Percentiles rank a stretch among this genome's conserved stretches.
phyloP scores from a whole-genome alignment of 2,888 invertebrate genomes.

The Petrolisthes manimaculis region DNA sequence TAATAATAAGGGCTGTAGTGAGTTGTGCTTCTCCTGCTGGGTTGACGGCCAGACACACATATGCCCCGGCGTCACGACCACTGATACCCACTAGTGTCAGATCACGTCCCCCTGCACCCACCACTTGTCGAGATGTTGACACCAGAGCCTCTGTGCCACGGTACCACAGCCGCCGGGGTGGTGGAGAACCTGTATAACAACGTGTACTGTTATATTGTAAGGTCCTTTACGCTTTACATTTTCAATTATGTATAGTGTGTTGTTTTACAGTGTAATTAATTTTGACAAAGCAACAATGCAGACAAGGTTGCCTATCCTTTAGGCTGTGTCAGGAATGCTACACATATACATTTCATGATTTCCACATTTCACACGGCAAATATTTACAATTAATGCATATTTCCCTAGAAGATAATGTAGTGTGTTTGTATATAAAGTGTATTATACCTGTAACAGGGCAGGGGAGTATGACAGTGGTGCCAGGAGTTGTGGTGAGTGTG shows the following conservation, averaged over 20 bases:
- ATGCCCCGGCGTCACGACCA: conserved; percentile 44
- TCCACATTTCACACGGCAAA: no score
- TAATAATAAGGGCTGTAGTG: conserved; percentile 46
- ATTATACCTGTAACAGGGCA: conserved; percentile 72
- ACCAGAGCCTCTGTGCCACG: conserved; percentile 49
- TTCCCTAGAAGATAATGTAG: no score
- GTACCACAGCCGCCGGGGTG: conserved; percentile 56
- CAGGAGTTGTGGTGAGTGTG: conserved; percentile 69
- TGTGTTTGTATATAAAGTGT: background rate
- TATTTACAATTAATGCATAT: no score
- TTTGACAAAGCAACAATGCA: no score
- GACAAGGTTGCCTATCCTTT: no score
- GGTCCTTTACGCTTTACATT: no score
- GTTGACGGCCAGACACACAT: conserved; percentile 59
- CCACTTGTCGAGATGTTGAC: conserved; percentile 38
- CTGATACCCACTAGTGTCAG: conserved; percentile 46
- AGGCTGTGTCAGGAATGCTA: no score
- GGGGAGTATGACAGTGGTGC: conserved; percentile 73
- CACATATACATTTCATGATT: no score
- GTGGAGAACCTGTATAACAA: conserved; percentile 30
- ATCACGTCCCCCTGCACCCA: conserved; percentile 33
- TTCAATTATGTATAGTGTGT: no score
- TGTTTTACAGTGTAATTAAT: no score
- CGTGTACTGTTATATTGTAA: no score
- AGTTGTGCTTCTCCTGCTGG: conserved; percentile 60